A percentile compares a stretch with the other conserved stretches of the same genome.
Evolutionary conservation across 1,140 invertebrate genomes (phyloP).

Genomic region (Brachionus plicatilis): DNA sequence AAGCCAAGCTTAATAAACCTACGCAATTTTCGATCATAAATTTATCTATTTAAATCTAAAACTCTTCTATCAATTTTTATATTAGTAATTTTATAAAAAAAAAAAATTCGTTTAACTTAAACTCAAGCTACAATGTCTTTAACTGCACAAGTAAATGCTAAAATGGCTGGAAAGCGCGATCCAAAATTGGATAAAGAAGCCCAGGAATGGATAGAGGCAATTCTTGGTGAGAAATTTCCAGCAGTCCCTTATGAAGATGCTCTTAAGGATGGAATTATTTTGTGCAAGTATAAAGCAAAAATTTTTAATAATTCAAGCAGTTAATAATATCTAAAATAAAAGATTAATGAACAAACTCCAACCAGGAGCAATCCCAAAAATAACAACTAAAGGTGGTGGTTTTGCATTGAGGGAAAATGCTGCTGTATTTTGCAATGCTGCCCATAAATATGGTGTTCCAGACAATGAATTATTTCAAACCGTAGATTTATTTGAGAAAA

Average conservation of each 20-base stretch:
- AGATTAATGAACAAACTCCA: constrained; percentile 77
- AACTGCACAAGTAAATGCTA: constrained; percentile 35
- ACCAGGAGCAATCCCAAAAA: constrained; percentile 73
- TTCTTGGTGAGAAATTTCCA: constrained; percentile 73
- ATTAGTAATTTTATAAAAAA: constrained; percentile 19
- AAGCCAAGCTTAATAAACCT: constrained; percentile 33
- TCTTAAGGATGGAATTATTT: constrained; percentile 78
- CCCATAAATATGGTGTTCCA: constrained; percentile 69
- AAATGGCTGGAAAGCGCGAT: constrained; percentile 61
- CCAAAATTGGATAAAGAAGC: constrained; percentile 69
- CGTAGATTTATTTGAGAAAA: constrained; percentile 83
- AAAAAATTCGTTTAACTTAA: background rate
- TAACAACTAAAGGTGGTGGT: constrained; percentile 78
- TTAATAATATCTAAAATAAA: background rate
- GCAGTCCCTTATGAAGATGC: constrained; percentile 68
- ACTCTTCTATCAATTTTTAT: background rate
- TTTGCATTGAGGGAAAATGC: constrained; percentile 96
- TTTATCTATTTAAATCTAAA: constrained; percentile 2
- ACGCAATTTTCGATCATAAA: background rate
- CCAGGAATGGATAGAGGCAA: constrained; percentile 80
- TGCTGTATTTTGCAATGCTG: constrained; percentile 71
- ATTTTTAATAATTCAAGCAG: background rate
- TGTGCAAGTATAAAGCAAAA: constrained; percentile 65
- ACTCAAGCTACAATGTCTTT: constrained; percentile 4
- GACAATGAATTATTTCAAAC: constrained; percentile 88